phyloP scores from a whole-genome alignment of 1,140 invertebrate genomes.

The Habropoda laboriosa region DNA sequence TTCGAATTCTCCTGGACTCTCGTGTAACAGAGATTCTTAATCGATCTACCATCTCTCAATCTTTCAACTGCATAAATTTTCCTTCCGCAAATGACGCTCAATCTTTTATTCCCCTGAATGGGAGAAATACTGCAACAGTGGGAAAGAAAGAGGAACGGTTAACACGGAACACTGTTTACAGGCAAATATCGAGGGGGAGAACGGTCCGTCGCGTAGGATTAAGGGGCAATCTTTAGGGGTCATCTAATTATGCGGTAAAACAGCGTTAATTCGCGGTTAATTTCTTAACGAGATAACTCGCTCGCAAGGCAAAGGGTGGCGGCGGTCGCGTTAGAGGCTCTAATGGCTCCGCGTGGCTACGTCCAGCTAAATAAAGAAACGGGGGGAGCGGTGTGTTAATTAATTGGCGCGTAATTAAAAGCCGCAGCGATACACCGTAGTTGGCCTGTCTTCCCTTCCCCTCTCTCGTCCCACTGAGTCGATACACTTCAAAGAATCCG shows the following conservation, averaged over 20 bases:
- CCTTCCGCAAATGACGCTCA: not conserved
- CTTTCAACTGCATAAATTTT: not conserved
- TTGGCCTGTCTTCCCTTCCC: constrained; percentile 22
- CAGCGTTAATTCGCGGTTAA: constrained; percentile 69
- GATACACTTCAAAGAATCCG: constrained; percentile 57
- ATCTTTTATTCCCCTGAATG: not conserved
- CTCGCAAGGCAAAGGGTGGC: constrained; percentile 47
- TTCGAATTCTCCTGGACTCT: constrained; percentile 46
- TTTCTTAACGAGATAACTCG: constrained; percentile 69
- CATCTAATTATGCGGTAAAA: constrained; percentile 69
- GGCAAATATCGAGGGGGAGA: constrained; percentile 26
- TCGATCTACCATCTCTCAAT: not conserved
- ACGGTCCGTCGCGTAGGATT: constrained; percentile 42
- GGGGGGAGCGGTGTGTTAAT: constrained; percentile 65
- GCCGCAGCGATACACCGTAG: constrained; percentile 56
- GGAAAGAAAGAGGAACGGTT: not conserved
- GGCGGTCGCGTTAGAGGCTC: constrained; percentile 65
- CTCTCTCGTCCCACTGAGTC: too few relatives aligned
- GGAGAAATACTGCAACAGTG: not conserved
- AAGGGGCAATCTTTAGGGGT: constrained; percentile 65
- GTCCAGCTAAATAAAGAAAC: constrained; percentile 62
- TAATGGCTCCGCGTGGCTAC: constrained; percentile 68
- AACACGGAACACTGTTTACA: not conserved
- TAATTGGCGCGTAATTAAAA: constrained; percentile 79
- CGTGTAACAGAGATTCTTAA: constrained; percentile 46